Conservation (phyloP, 2,797 vertebrate genomes). For the Chiloscyllium punctatum region DNA sequence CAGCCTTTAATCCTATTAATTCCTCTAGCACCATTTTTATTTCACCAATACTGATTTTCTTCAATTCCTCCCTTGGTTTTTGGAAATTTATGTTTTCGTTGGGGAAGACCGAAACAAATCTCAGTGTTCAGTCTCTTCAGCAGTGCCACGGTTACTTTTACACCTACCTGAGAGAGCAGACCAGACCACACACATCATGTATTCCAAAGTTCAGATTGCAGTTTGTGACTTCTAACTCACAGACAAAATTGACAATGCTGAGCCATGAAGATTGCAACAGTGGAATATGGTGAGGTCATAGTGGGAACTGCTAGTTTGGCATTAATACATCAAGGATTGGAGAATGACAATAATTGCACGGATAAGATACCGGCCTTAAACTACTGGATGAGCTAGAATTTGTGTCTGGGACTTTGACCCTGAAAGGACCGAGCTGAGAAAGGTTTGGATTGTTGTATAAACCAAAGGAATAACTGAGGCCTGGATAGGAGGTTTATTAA, state of each 20-base stretch:
- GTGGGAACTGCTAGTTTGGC: background rate
- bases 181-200: background rate
- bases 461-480: background rate
- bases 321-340: background rate
- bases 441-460: background rate
- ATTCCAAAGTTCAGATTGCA: background rate
- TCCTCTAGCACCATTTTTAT: no score
- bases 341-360: no score
- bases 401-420: background rate
- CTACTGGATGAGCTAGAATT: background rate
- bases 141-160: background rate
- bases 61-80: no score
- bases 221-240: background rate
- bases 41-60: no score
- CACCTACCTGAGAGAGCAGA: background rate
- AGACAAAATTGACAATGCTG: background rate
- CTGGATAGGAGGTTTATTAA: background rate
- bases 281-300: background rate
- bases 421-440: background rate
- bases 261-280: background rate
- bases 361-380: background rate
- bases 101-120: no score
- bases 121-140: slow-evolving; percentile 40
- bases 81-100: no score
- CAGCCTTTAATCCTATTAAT: no score